phyloP scores from a whole-genome alignment of 1,140 invertebrate species.

The Rhizoglyphus robini region DNA sequence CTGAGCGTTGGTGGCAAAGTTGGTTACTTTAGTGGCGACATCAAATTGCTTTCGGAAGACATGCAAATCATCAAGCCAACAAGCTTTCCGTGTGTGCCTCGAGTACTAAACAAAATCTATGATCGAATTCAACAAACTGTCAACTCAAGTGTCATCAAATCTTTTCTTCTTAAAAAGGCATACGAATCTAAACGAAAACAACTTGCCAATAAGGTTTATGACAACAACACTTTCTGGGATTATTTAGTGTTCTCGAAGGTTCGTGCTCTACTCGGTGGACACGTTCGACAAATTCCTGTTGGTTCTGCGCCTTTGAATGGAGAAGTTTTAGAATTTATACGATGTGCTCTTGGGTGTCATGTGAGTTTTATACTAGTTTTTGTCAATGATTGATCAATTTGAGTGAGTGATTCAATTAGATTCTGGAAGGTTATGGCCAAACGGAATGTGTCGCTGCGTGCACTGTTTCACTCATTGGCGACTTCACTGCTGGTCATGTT shows the following conservation, averaged over 20 bases:
- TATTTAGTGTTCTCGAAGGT: conserved; percentile 35
- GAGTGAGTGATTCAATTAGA: neutral
- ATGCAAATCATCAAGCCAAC: conserved; percentile 39
- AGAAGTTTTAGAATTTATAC: conserved; percentile 34
- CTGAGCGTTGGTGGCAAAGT: conserved; percentile 34
- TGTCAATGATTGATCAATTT: neutral
- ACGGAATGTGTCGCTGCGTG: conserved; percentile 87
- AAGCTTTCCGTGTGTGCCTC: conserved; percentile 52
- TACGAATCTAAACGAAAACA: conserved; percentile 71
- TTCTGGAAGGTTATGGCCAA: conserved; percentile 87
- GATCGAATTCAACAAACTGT: conserved; percentile 56
- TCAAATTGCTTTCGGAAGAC: conserved; percentile 38
- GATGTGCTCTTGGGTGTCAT: conserved; percentile 34
- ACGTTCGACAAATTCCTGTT: conserved; percentile 31
- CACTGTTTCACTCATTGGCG: conserved; percentile 76
- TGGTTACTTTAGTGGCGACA: conserved; percentile 41
- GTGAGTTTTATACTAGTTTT: conserved; percentile 27
- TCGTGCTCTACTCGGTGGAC: conserved; percentile 34
- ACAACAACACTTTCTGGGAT: conserved; percentile 35
- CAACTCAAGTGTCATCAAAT: conserved; percentile 57
- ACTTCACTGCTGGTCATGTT: conserved; percentile 75
- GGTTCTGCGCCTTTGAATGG: conserved; percentile 36
- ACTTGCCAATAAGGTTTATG: conserved; percentile 47
- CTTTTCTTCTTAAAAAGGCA: conserved; percentile 64
- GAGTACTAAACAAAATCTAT: conserved; percentile 81